A percentile compares a stretch with the other conserved stretches of the same genome.
Conservation (phyloP, 64 coral and sea anemone species). For the Dendrophyllia cribrosa region DNA sequence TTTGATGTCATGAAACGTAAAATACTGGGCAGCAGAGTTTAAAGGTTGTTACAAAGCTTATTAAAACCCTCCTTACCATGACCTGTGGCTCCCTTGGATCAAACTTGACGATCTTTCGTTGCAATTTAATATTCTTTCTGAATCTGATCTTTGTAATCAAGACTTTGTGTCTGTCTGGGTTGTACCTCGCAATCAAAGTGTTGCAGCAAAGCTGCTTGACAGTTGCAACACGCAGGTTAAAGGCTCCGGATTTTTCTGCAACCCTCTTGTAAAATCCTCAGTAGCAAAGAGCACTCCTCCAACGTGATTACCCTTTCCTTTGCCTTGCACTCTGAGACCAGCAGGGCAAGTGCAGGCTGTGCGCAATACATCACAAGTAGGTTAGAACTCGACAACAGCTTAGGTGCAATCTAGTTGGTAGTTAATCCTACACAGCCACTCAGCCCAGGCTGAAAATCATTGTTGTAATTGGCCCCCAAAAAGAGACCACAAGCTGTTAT, state of each 20-base stretch:
- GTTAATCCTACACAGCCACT: no score
- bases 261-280: slow-evolving; percentile 43
- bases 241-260: slow-evolving; percentile 42
- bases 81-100: slow-evolving; percentile 33
- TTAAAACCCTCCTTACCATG: slow-evolving; percentile 9
- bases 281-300: slow-evolving; percentile 48
- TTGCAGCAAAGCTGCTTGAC: slow-evolving; percentile 6
- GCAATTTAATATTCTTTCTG: slow-evolving; percentile 35
- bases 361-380: not conserved
- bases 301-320: slow-evolving; percentile 19
- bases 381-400: not conserved
- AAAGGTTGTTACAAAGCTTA: slow-evolving; percentile 28
- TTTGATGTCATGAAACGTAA: slow-evolving; percentile 54
- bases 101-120: slow-evolving; percentile 40
- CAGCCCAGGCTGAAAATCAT: no score
- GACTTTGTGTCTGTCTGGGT: slow-evolving; percentile 34
- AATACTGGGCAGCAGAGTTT: slow-evolving; percentile 29
- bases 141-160: slow-evolving; percentile 41
- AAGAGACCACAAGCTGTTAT: no score
- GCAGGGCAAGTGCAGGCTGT: slow-evolving; percentile 5
- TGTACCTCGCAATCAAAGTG: not conserved
- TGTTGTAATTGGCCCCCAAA: no score
- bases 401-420: no score
- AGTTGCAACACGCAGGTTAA: slow-evolving; percentile 20
- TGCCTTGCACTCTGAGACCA: not conserved